Conservation (phyloP, 2,888 invertebrate species). For the Mycalesis mineus region DNA sequence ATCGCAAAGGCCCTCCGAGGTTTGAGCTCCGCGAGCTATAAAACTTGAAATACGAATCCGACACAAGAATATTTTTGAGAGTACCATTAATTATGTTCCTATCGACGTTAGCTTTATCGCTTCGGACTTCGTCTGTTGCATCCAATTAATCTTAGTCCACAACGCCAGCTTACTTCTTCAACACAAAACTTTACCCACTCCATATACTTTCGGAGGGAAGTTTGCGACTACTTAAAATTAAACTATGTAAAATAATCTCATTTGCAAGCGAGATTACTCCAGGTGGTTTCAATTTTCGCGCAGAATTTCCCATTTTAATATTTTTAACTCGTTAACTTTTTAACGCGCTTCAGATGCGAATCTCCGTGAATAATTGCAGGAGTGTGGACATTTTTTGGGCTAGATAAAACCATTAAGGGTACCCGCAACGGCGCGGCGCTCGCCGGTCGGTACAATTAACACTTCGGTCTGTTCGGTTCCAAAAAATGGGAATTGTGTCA, state of each 20-base stretch:
- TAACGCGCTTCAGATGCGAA: constrained; percentile 28
- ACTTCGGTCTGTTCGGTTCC: constrained; percentile 36
- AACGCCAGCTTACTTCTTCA: constrained; percentile 6
- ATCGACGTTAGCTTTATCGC: neutral
- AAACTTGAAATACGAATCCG: constrained; percentile 19
- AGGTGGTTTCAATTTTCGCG: constrained; percentile 24
- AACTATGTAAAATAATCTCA: constrained; percentile 16
- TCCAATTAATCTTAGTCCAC: constrained; percentile 12
- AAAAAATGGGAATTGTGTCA: constrained; percentile 43
- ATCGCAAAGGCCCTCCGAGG: constrained; percentile 20
- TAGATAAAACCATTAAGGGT: constrained; percentile 41
- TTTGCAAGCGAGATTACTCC: constrained; percentile 43
- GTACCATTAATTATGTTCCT: constrained; percentile 2
- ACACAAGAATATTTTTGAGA: constrained; percentile 9
- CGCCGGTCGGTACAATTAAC: constrained; percentile 45
- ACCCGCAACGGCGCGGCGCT: constrained; percentile 33
- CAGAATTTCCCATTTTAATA: constrained; percentile 29
- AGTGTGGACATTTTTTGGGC: constrained; percentile 38
- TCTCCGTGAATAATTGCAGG: constrained; percentile 35
- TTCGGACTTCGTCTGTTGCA: constrained; percentile 9
- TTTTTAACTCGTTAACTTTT: constrained; percentile 29
- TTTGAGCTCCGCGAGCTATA: constrained; percentile 17
- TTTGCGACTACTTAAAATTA: constrained; percentile 13
- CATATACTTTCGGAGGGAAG: constrained; percentile 10
- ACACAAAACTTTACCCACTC: constrained; percentile 12